These are phyloP conservation scores for Euura lappo DNA, from an alignment of 1,140 invertebrate genomes.

Conservation along the genomic window DNA sequence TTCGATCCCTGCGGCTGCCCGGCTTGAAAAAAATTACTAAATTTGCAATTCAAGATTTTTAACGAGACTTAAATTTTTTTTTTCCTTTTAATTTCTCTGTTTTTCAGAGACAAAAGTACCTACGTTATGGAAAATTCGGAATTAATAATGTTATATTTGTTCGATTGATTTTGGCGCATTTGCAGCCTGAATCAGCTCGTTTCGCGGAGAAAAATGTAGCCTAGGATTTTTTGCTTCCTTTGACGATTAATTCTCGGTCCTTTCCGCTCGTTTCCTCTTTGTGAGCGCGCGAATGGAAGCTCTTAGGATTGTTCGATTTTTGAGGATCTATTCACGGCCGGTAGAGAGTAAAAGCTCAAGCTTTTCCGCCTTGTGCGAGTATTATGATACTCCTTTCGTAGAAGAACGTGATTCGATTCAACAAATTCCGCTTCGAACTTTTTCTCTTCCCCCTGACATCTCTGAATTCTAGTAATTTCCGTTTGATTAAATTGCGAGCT, in stretches of 20 bases:
- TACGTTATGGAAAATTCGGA: no score
- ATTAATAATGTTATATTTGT: no score
- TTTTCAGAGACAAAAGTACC: no score
- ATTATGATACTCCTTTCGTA: no score
- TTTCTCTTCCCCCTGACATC: constrained; percentile 49
- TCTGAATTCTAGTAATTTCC: constrained; percentile 50
- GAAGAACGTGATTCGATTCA: constrained; percentile 56
- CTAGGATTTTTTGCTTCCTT: no score
- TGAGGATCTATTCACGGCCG: neutral
- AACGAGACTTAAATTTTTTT: no score
- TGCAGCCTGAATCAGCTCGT: no score
- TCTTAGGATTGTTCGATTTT: neutral
- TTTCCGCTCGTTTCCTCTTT: neutral
- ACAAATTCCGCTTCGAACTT: constrained; percentile 56
- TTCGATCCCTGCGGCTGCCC: no score
- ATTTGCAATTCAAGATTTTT: neutral
- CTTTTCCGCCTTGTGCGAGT: constrained; percentile 16
- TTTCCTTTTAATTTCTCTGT: no score
- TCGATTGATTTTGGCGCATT: no score
- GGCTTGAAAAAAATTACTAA: neutral
- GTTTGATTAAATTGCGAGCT: constrained; percentile 44
- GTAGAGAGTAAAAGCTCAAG: constrained; percentile 19
- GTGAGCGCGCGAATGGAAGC: neutral
- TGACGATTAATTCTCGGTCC: neutral
- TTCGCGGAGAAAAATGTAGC: no score